These are phyloP conservation scores for Watsonalla binaria DNA, from an alignment of 2,888 invertebrate species.

Conservation along the genomic window DNA sequence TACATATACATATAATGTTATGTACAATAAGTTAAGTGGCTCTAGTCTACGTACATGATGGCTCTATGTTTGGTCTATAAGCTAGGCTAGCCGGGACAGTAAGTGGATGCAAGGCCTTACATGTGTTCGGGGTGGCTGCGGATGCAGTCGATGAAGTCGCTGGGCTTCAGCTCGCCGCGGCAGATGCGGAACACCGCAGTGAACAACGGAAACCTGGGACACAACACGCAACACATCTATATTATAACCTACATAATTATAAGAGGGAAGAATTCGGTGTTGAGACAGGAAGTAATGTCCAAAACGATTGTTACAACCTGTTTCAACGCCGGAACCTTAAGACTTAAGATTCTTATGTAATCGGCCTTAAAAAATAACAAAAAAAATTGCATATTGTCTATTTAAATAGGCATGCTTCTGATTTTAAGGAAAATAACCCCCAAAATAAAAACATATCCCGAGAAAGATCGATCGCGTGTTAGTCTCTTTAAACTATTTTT, in stretches of 20 bases:
- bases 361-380: no score
- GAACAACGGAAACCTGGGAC: conserved; percentile 93
- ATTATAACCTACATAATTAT: background rate
- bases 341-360: no score
- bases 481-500: no score
- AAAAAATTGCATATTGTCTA: no score
- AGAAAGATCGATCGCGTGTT: no score
- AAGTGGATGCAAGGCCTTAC: conserved; percentile 82
- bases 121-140: conserved; percentile 97
- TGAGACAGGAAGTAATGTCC: background rate
- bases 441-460: no score
- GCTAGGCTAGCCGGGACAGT: conserved; percentile 26
- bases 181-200: conserved; percentile 97
- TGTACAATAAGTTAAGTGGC: conserved; percentile 43
- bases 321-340: no score
- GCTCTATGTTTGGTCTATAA: conserved; percentile 31
- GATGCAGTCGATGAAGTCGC: conserved; percentile 93
- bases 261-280: background rate
- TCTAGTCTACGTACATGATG: conserved; percentile 39
- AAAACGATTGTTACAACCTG: no score
- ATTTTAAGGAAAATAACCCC: no score
- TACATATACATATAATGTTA: conserved; percentile 45
- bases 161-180: conserved; percentile 86
- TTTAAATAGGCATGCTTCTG: no score
- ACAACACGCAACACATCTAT: conserved; percentile 4